phyloP scores from a whole-genome alignment of 2,113 vertebrate genomes.

The Oryzias woworae region DNA sequence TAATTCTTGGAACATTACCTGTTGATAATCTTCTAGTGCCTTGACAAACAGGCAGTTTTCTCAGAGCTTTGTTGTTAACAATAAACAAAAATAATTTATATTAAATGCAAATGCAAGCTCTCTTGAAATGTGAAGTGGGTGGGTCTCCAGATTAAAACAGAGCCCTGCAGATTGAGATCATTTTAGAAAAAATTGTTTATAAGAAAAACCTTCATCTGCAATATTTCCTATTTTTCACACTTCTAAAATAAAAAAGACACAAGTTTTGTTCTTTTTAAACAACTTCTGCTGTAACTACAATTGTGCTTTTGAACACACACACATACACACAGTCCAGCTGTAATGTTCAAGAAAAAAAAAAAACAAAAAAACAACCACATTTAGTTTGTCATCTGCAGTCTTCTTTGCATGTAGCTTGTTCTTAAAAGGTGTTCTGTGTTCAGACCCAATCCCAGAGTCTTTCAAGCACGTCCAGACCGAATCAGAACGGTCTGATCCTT shows the following conservation, averaged over 20 bases:
- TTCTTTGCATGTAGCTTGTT: not conserved
- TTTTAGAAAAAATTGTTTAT: constrained; percentile 45
- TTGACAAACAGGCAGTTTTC: no score
- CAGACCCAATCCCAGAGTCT: constrained; percentile 10
- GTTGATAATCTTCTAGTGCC: no score
- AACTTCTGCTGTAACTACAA: constrained; percentile 19
- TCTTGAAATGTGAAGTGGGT: constrained; percentile 10
- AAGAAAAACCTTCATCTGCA: constrained; percentile 49
- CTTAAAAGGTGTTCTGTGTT: no score
- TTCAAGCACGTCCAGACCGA: constrained; percentile 14
- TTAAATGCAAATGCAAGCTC: not conserved
- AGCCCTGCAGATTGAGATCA: not conserved
- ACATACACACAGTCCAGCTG: constrained; percentile 46
- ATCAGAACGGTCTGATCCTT: constrained; percentile 24
- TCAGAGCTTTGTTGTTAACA: no score
- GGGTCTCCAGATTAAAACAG: constrained; percentile 8
- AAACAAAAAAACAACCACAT: constrained; percentile 5
- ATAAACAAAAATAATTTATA: no score
- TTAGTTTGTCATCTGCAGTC: constrained; percentile 13
- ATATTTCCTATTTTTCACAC: constrained; percentile 36
- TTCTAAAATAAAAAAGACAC: constrained; percentile 27
- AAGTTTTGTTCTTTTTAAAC: constrained; percentile 50
- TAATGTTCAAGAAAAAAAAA: constrained; percentile 7
- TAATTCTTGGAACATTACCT: no score
- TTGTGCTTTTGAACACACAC: constrained; percentile 61